A percentile compares a stretch with the other conserved stretches of the same genome.
Evolutionary conservation across 2,888 invertebrate genomes (phyloP).

Genomic region (Alentia gelatinosa): DNA sequence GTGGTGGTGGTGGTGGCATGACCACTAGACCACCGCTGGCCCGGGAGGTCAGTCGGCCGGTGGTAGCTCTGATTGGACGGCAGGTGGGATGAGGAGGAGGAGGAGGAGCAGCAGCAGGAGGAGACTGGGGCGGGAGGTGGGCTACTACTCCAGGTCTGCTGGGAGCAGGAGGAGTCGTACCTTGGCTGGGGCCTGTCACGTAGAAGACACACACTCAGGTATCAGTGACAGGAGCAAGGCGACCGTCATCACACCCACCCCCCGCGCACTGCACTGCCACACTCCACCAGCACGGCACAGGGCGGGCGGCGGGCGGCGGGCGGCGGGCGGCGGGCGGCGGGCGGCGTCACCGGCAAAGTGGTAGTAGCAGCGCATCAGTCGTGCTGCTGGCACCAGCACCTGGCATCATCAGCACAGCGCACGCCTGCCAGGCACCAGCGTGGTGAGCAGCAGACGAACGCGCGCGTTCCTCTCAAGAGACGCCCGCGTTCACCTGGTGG

Average conservation of each 20-base stretch:
- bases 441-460: too few relatives aligned
- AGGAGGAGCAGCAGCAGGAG: not conserved
- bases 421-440: not conserved
- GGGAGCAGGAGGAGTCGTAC: not conserved
- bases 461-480: too few relatives aligned
- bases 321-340: not conserved
- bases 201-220: not conserved
- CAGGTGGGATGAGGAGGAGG: not conserved
- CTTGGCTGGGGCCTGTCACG: not conserved
- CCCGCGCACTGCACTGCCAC: not conserved
- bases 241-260: too few relatives aligned
- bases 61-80: not conserved
- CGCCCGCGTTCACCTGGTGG: too few relatives aligned
- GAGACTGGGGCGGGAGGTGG: not conserved
- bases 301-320: not conserved
- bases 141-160: not conserved
- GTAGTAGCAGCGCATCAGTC: not conserved
- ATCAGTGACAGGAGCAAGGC: not conserved
- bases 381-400: not conserved
- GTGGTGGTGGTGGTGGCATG: not conserved
- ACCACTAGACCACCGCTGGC: not conserved
- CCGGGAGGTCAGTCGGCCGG: not conserved
- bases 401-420: not conserved
- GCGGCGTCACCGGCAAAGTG: not conserved
- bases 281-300: not conserved